A percentile compares a stretch with the other conserved stretches of the same genome.
These are phyloP conservation scores for Panagrolaimus sp. DNA, from an alignment of 1,140 invertebrate species.

Conservation along the genomic window DNA sequence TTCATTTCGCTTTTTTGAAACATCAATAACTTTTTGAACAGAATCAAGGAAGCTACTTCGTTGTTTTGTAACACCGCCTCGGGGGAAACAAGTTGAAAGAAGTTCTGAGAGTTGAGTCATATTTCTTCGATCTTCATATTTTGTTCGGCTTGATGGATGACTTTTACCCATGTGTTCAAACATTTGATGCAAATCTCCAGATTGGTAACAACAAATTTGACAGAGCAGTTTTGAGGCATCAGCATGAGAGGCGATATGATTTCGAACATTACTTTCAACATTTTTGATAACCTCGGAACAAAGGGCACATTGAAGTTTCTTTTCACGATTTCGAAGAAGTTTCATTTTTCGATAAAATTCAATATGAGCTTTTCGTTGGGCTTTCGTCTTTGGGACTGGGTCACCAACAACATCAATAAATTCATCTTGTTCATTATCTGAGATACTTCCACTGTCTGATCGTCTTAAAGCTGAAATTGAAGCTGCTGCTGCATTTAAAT, in stretches of 20 bases:
- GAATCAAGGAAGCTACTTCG: not conserved
- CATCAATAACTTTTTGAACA: not conserved
- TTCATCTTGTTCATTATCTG: slow-evolving; percentile 1
- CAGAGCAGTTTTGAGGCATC: not conserved
- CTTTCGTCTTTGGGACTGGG: not conserved
- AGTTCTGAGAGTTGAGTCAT: not conserved
- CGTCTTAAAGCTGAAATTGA: no score
- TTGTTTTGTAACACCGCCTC: not conserved
- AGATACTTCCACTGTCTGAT: not conserved
- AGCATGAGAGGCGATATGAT: not conserved
- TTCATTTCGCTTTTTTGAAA: not conserved
- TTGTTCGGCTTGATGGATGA: not conserved
- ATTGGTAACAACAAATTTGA: not conserved
- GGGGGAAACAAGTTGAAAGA: not conserved
- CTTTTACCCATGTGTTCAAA: not conserved
- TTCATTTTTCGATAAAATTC: not conserved
- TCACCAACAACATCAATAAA: slow-evolving; percentile 14
- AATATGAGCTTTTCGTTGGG: slow-evolving; percentile 1
- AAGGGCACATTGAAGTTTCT: not conserved
- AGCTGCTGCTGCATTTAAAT: no score
- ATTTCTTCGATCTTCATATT: not conserved
- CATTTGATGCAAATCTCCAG: not conserved
- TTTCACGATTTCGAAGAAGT: not conserved
- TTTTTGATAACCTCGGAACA: not conserved
- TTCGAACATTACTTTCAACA: not conserved